phyloP scores from a whole-genome alignment of 1,140 invertebrate species.

The Asobara japonica region DNA sequence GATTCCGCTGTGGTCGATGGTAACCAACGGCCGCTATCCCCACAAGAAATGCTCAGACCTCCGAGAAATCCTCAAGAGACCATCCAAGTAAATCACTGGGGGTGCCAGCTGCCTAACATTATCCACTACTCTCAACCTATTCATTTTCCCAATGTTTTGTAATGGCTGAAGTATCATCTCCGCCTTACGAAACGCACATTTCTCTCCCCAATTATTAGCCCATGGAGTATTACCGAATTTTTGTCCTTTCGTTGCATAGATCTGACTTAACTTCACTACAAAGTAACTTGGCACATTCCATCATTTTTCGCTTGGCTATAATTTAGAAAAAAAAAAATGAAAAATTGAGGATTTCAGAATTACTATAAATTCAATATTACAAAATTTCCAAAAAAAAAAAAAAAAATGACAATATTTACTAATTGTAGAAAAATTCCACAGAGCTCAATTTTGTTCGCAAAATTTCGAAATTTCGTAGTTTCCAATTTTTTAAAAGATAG shows the following conservation, averaged over 20 bases:
- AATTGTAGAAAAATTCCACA: too few relatives aligned
- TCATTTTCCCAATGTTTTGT: conserved; percentile 9
- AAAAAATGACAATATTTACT: too few relatives aligned
- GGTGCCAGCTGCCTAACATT: not conserved
- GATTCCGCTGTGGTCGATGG: not conserved
- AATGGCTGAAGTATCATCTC: not conserved
- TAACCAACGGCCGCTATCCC: not conserved
- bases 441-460: too few relatives aligned
- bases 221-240: not conserved
- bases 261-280: too few relatives aligned
- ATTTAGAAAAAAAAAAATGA: too few relatives aligned
- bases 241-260: not conserved
- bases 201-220: not conserved
- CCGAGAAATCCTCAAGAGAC: not conserved
- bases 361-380: too few relatives aligned
- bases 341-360: too few relatives aligned
- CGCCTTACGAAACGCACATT: not conserved
- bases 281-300: not conserved
- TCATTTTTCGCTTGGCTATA: not conserved
- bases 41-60: not conserved
- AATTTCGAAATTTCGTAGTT: too few relatives aligned
- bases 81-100: not conserved
- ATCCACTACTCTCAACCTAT: not conserved
- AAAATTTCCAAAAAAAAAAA: too few relatives aligned
- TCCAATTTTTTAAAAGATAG: too few relatives aligned